Evolutionary conservation across 2,113 vertebrate genomes (phyloP), one percentile per base, ranked within the genome.

Genomic region (Panthera uncia): DNA sequence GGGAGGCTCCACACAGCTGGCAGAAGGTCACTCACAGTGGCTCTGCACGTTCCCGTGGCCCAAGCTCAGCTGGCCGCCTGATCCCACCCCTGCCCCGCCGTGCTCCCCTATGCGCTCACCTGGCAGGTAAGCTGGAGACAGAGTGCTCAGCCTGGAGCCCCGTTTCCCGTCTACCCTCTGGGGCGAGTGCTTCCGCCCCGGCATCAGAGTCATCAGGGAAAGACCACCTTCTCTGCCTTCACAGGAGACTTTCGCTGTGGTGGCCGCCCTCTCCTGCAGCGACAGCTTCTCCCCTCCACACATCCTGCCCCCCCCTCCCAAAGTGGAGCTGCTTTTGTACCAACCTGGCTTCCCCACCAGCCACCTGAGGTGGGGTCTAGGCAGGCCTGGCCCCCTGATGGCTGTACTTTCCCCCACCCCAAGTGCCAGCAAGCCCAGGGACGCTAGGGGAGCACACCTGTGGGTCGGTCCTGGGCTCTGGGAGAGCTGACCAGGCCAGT

Each of bases 261-360:
- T 2, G 8, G 41, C 1, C 0, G 14, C 21, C 45, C 15, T 29
- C 21, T 33, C 71, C 25, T 13, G 57, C 29, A 2, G 31, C 0
- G 0, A n/a, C 33, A 48, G 89, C 33, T 38, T 66, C 57, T 80
- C 61, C 33, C 25, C 4, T 52, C 45, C 23, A 38, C 16, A 38
- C 13, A 0, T 27, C 29, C 73, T 15, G 73, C 61, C 83, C 73
- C 23, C 1, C 4, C 19, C 18, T 57, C 55, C 19, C 50, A 1
- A 4, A n/a, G 52, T 7, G 10, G 11, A 14, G 23, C 21, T 61
- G 29, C 33, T 68, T 76, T 52, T 41, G 73, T 69, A 23, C 63
- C 83, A 31, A 10, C 21, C 55, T 0, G 23, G 29, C n/a, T 33
- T 33, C 15, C 6, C 12, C 1, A 0, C 8, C 2, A 4, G 15